Evolutionary conservation across 1,140 invertebrate genomes (phyloP), one percentile per base, ranked within the genome.

Genomic region (Mamestra configurata): DNA sequence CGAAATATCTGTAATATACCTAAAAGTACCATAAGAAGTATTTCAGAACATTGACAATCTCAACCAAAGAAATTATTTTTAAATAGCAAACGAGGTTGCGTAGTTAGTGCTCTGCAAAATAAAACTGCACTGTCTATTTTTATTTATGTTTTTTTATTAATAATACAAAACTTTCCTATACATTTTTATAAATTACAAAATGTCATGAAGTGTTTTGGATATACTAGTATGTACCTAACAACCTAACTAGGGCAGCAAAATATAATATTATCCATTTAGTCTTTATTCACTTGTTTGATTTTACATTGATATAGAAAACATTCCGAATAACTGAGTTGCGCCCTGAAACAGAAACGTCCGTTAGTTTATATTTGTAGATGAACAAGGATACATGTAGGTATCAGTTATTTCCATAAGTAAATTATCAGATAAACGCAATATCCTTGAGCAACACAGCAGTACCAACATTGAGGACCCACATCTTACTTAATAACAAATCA

Each of bases 61-160:
- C 27, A 31, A 31, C 5, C 27, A 31, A 31, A 31, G 5, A 31
- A 31, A 31, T 3, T 31, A 31, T 31, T 31, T 31, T 31, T 5
- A 31, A 31, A 31, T 31, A 3, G 5, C 1, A 31, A 1, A 31
- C 27, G 27, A 31, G 11, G 40, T 43, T 43, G 40, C 40, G 10
- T 43, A 43, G 40, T 43, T 37, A 43, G 6, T 0, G 40, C 8
- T n/a, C 43, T 20, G 43, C 35, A 31, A 71, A 90, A 86, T 89
- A 78, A 92, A 93, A 93, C 87, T 76, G 84, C 86, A 83, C 78
- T 87, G 80, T 92, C 92, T 92, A 93, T 93, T 94, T 94, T 93
- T 93, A 92, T 92, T 91, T 84, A 84, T 84, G 84, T 88, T 93
- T 90, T n/a, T 90, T 92, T 90, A 90, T 94, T 90, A 85, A 84